These are phyloP conservation scores for Cacatua alba DNA, from an alignment of 2,113 vertebrate genomes.

Conservation along the genomic window DNA sequence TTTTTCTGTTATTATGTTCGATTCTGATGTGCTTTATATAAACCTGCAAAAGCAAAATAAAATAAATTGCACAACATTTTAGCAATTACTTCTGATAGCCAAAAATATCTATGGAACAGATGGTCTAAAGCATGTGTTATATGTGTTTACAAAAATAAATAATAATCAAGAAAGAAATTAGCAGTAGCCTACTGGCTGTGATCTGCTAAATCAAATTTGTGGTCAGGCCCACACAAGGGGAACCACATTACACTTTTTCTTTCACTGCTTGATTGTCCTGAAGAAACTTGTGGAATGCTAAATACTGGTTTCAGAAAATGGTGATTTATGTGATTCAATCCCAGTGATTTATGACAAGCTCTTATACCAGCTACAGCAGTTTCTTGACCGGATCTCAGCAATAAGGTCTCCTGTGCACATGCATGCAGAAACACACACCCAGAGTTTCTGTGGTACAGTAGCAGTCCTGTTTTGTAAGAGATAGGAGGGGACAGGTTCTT, in stretches of 20 bases:
- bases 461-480: not conserved
- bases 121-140: not conserved
- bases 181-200: not conserved
- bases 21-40: not conserved
- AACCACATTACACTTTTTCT: not conserved
- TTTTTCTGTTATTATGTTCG: not conserved
- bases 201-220: not conserved
- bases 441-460: not conserved
- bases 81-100: not conserved
- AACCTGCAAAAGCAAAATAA: constrained; percentile 1
- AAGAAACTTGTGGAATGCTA: not conserved
- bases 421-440: accelerated
- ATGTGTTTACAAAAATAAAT: not conserved
- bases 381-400: not conserved
- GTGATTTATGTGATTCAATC: not conserved
- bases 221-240: not conserved
- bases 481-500: not conserved
- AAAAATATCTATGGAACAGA: not conserved
- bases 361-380: not conserved
- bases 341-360: not conserved
- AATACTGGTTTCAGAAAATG: not conserved
- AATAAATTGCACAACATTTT: not conserved
- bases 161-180: not conserved
- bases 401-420: not conserved
- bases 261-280: not conserved